Evolutionary conservation across 2,797 vertebrate genomes (phyloP), one percentile per base, ranked within the genome.

Genomic region (Enteromius trimaculatus): DNA sequence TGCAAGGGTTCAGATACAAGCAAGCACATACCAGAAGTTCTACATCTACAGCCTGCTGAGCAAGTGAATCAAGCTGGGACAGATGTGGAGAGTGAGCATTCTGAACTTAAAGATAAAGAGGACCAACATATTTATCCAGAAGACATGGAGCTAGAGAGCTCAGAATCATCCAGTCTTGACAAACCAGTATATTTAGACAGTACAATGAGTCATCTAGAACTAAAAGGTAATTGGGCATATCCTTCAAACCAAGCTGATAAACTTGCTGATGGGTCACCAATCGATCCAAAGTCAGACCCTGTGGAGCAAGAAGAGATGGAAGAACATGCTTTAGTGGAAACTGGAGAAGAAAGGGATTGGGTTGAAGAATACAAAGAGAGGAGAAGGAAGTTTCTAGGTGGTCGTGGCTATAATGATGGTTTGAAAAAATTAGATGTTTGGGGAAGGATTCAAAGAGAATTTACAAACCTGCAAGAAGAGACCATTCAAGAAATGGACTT

Each of bases 401-500:
- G 16, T 26, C 26, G 51, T 21, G 19, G 51, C 17, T 53, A 31
- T 47, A 74, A 69, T 66, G 62, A 79, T 31, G 23, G 0, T 65
- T 85, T 58, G 16, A 44, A 17, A 51, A 60, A 31, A 86, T 53
- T 77, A 1, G 29, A 85, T 26, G 68, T 51, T 11, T 34, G 53
- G 81, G 49, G 8, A 76, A 39, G 16, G 7, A 23, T 82, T 76
- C 9, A 11, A 42, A 2, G 70, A 70, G 2, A 82, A 80, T 23
- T 49, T 13, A 4, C 64, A 51, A 5, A 31, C 55, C 26, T 42
- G 16, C 16, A 77, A 86, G 26, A 77, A 66, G 19, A 58, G 31
- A 64, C 86, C 0, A 21, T 14, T n/a, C 13, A 85, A n/a, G 79
- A 83, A 3, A 80, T 81, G 0, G 86, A 89, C 49, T 93, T 92